A percentile compares a stretch with the other conserved stretches of the same genome.
Evolutionary conservation across 2,797 vertebrate genomes (phyloP).

Genomic region (Odontamblyopus lacepedii): DNA sequence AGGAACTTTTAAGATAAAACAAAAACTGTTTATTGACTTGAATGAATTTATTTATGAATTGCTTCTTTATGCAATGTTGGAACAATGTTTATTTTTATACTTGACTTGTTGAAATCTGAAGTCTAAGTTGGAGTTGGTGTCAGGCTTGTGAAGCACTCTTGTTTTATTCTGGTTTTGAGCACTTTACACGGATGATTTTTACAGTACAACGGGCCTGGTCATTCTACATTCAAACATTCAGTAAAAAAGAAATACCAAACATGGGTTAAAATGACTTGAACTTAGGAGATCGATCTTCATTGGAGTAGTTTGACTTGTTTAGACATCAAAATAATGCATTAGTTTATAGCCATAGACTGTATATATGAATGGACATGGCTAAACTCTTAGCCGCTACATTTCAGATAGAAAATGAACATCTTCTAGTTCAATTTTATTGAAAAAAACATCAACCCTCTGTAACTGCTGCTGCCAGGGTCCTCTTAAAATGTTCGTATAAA

Average conservation of each 20-base stretch:
- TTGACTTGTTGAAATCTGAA: conserved; percentile 71
- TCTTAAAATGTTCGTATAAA: too few relatives aligned
- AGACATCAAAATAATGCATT: background rate
- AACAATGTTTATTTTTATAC: conserved; percentile 87
- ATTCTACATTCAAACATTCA: conserved; percentile 36
- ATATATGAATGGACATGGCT: too few relatives aligned
- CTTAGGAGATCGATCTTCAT: background rate
- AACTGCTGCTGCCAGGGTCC: too few relatives aligned
- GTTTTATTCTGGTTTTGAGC: conserved; percentile 62
- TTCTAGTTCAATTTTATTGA: too few relatives aligned
- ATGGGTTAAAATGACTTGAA: background rate
- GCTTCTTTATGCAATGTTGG: conserved; percentile 85
- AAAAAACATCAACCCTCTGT: too few relatives aligned
- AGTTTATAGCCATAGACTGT: too few relatives aligned
- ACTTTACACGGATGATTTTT: conserved; percentile 21
- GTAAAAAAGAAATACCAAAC: background rate
- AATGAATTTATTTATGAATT: conserved; percentile 79
- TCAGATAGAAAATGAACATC: too few relatives aligned
- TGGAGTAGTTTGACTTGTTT: background rate
- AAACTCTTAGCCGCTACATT: too few relatives aligned
- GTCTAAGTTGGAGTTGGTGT: conserved; percentile 73
- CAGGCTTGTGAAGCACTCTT: conserved; percentile 49
- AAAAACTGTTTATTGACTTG: conserved; percentile 72
- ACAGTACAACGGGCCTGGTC: conserved; percentile 30
- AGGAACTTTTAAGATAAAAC: conserved; percentile 55